phyloP scores from a whole-genome alignment of 2,113 vertebrate species.

The Lutjanus erythropterus region DNA sequence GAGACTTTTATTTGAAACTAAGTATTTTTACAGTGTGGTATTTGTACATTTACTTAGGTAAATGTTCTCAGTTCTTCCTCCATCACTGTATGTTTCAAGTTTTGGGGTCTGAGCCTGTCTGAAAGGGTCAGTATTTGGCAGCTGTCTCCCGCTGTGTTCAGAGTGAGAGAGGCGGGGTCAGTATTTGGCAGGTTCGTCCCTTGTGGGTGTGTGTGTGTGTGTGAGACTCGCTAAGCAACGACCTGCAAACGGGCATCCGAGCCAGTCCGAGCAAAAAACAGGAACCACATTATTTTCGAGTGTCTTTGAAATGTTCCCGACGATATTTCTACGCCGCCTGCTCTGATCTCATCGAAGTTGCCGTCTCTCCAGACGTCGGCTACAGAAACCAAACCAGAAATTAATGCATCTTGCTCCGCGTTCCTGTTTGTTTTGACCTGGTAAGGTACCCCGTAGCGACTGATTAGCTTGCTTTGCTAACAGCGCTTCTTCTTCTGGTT shows the following conservation, averaged over 20 bases:
- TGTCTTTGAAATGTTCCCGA: conserved; percentile 71
- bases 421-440: conserved; percentile 83
- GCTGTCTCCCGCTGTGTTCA: conserved; percentile 49
- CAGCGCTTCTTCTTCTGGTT: conserved; percentile 52
- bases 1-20: too few species aligned
- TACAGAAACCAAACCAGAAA: conserved; percentile 54
- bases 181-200: conserved; percentile 79
- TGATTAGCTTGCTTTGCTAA: conserved; percentile 71
- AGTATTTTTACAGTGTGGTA: too few species aligned
- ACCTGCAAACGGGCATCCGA: conserved; percentile 72
- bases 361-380: conserved; percentile 50
- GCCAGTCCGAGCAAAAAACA: conserved; percentile 66
- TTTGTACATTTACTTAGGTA: too few species aligned
- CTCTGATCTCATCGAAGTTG: conserved; percentile 57
- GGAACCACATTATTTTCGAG: conserved; percentile 63
- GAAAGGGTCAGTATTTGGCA: conserved; percentile 73
- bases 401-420: conserved; percentile 73
- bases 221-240: conserved; percentile 69
- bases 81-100: neutral
- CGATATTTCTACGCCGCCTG: conserved; percentile 36
- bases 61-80: too few species aligned
- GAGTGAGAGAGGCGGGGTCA: conserved; percentile 72
- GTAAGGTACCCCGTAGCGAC: conserved; percentile 75
- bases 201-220: conserved; percentile 68
- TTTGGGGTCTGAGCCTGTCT: neutral